Conservation (phyloP, 2,888 invertebrate genomes). For the Cryptops parisi region DNA sequence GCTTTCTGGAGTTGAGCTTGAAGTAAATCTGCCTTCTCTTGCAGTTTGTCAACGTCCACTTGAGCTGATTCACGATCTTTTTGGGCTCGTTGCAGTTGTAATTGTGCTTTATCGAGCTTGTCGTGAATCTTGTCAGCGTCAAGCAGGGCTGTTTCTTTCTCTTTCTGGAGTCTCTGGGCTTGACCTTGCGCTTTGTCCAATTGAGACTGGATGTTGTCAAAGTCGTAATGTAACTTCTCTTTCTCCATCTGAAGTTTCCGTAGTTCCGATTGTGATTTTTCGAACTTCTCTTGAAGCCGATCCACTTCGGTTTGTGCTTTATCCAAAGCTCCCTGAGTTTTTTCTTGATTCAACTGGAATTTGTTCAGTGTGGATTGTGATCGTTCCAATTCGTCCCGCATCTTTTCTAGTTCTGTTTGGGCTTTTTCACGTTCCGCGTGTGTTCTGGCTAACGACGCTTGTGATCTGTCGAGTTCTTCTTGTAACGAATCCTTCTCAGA, state of each 20-base stretch:
- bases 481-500: constrained; percentile 84
- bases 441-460: constrained; percentile 64
- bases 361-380: constrained; percentile 70
- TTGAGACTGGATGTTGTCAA: constrained; percentile 77
- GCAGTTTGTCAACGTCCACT: constrained; percentile 63
- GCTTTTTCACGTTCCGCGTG: constrained; percentile 81
- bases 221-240: constrained; percentile 79
- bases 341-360: constrained; percentile 80
- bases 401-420: constrained; percentile 24
- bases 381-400: constrained; percentile 27
- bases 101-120: constrained; percentile 77
- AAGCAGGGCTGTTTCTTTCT: constrained; percentile 66
- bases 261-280: constrained; percentile 23
- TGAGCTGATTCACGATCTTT: constrained; percentile 74
- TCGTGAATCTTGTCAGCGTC: constrained; percentile 75
- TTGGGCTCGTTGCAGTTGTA: constrained; percentile 58
- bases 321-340: constrained; percentile 72
- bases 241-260: constrained; percentile 56
- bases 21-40: constrained; percentile 66
- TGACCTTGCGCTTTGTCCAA: constrained; percentile 80
- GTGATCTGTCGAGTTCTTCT: constrained; percentile 78
- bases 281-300: constrained; percentile 62
- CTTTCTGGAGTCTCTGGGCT: constrained; percentile 73
- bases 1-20: constrained; percentile 66
- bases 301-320: constrained; percentile 81